Evolutionary conservation across 2,888 invertebrate species (phyloP).

Genomic region (Peribatodes rhomboidaria): DNA sequence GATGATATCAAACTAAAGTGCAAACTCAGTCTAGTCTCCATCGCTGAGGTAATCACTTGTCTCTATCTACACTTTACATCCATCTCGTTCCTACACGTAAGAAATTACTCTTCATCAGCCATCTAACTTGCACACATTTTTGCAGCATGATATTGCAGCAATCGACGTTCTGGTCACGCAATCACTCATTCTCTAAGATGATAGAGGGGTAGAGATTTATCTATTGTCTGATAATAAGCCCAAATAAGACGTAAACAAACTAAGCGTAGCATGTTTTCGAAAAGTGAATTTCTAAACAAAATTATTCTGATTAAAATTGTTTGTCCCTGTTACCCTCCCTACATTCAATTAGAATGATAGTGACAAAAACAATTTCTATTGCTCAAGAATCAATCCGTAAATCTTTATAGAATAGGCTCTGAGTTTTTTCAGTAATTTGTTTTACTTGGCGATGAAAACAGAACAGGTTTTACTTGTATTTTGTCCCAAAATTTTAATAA

Average conservation of each 20-base stretch:
- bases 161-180: no score
- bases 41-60: no score
- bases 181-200: no score
- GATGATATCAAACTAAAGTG: conserved; percentile 26
- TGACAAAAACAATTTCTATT: background rate
- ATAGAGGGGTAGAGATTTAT: no score
- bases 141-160: background rate
- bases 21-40: conserved; percentile 6
- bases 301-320: no score
- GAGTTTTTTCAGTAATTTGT: conserved; percentile 19
- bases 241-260: no score
- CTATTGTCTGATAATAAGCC: no score
- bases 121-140: background rate
- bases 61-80: background rate
- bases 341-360: no score
- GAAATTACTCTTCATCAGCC: background rate
- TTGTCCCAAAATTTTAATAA: conserved; percentile 24
- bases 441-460: conserved; percentile 13
- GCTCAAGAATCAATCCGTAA: background rate
- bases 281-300: no score
- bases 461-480: conserved; percentile 19
- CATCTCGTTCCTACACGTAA: background rate
- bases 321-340: no score
- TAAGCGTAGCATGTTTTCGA: no score
- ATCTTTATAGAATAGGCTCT: background rate